Conservation (phyloP, 2,113 vertebrate genomes). For the Osmerus mordax region DNA sequence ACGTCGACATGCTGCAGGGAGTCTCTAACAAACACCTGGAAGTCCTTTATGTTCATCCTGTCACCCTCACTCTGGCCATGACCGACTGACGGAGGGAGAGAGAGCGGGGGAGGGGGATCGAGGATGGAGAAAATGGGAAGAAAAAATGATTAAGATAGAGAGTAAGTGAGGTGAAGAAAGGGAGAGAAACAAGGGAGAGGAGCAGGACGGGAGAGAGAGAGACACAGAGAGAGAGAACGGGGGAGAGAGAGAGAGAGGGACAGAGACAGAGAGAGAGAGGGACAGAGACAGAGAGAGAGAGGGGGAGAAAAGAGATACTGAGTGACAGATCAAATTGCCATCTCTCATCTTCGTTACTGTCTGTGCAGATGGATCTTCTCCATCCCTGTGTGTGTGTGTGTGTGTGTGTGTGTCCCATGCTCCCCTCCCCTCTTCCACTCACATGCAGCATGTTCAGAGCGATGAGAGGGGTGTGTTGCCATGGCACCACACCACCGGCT, state of each 20-base stretch:
- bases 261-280: too few species aligned
- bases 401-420: conserved; percentile 3
- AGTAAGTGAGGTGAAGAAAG: background rate
- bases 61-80: conserved; percentile 96
- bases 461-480: conserved; percentile 36
- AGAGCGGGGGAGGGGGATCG: conserved; percentile 3
- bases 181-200: conserved; percentile 7
- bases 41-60: conserved; percentile 88
- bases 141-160: background rate
- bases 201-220: background rate
- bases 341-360: background rate
- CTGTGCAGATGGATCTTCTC: background rate
- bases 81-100: conserved; percentile 76
- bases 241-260: conserved; percentile 9
- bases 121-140: background rate
- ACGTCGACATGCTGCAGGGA: conserved; percentile 86
- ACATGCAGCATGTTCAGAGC: background rate
- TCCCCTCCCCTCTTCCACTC: conserved; percentile 1
- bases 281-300: too few species aligned
- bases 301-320: too few species aligned
- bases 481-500: conserved; percentile 47
- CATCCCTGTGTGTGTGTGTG: conserved; percentile 3
- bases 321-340: background rate
- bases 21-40: conserved; percentile 89
- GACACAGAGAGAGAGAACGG: conserved; percentile 12